These are phyloP conservation scores for Lutraria lutraria DNA, from an alignment of 2,888 invertebrate species.

Conservation along the genomic window DNA sequence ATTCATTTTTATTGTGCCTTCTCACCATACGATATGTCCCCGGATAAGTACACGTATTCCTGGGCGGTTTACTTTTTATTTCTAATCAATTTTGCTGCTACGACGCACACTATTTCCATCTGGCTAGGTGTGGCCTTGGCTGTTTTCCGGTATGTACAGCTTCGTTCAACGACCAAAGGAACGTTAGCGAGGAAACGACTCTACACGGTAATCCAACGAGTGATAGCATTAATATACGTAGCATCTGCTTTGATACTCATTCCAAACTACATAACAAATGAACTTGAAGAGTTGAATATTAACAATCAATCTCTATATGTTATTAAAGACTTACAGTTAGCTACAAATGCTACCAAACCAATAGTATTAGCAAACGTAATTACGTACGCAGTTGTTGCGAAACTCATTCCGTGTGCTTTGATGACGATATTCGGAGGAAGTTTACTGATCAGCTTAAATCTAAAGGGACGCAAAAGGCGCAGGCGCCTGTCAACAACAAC, in stretches of 20 bases:
- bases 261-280: conserved; percentile 94
- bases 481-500: conserved; percentile 75
- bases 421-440: conserved; percentile 90
- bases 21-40: conserved; percentile 67
- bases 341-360: conserved; percentile 74
- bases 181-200: conserved; percentile 75
- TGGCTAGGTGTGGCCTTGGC: conserved; percentile 96
- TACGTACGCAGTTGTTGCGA: conserved; percentile 92
- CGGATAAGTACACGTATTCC: conserved; percentile 80
- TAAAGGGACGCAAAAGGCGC: conserved; percentile 74
- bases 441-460: conserved; percentile 82
- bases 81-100: conserved; percentile 96
- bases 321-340: conserved; percentile 76
- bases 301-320: conserved; percentile 73
- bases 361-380: conserved; percentile 78
- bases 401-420: conserved; percentile 95
- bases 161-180: conserved; percentile 80
- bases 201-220: conserved; percentile 74
- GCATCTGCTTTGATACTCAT: conserved; percentile 94
- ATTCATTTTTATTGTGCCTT: conserved; percentile 89
- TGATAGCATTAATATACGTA: conserved; percentile 91
- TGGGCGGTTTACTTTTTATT: conserved; percentile 88
- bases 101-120: conserved; percentile 96
- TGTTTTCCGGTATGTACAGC: conserved; percentile 93
- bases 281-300: conserved; percentile 88